phyloP scores from a whole-genome alignment of 1,140 invertebrate genomes.

The Drosophila mauritiana region DNA sequence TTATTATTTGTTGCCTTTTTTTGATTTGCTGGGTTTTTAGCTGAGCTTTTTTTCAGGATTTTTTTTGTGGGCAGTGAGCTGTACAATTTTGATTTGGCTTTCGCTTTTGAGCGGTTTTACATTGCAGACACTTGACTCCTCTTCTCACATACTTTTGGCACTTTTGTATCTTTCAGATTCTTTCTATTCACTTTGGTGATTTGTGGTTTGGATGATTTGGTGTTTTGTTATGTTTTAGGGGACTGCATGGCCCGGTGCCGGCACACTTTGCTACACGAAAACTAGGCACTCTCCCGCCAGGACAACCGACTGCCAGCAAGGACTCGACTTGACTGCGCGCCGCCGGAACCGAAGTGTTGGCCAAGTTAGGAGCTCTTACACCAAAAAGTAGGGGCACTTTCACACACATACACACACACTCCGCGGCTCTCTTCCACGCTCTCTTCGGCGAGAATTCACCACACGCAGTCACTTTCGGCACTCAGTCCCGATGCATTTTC shows the following conservation, averaged over 20 bases:
- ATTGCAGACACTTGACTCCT: constrained; percentile 38
- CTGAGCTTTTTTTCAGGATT: constrained; percentile 32
- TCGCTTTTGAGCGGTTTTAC: constrained; percentile 41
- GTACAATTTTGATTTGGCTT: constrained; percentile 48
- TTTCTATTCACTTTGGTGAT: constrained; percentile 38
- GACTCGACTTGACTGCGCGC: constrained; percentile 66
- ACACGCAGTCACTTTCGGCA: constrained; percentile 45
- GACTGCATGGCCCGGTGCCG: constrained; percentile 36
- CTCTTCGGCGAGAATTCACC: constrained; percentile 70
- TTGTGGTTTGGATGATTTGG: constrained; percentile 21
- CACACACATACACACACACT: background rate
- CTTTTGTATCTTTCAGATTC: constrained; percentile 45
- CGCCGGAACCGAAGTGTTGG: constrained; percentile 15
- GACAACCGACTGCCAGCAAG: constrained; percentile 70
- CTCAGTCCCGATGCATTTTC: constrained; percentile 50
- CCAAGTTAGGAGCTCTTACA: constrained; percentile 30
- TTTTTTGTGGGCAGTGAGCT: constrained; percentile 33
- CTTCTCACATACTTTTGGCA: constrained; percentile 55
- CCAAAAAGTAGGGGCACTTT: constrained; percentile 11
- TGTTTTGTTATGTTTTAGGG: constrained; percentile 44
- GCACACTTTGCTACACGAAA: constrained; percentile 46
- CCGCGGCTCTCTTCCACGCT: constrained; percentile 43
- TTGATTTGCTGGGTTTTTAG: constrained; percentile 3
- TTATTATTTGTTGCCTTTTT: constrained; percentile 16
- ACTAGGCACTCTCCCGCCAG: constrained; percentile 46